Percentiles rank a stretch among this genome's conserved stretches.
phyloP scores from a whole-genome alignment of 2,113 vertebrate species.

The Tauraco erythrolophus region DNA sequence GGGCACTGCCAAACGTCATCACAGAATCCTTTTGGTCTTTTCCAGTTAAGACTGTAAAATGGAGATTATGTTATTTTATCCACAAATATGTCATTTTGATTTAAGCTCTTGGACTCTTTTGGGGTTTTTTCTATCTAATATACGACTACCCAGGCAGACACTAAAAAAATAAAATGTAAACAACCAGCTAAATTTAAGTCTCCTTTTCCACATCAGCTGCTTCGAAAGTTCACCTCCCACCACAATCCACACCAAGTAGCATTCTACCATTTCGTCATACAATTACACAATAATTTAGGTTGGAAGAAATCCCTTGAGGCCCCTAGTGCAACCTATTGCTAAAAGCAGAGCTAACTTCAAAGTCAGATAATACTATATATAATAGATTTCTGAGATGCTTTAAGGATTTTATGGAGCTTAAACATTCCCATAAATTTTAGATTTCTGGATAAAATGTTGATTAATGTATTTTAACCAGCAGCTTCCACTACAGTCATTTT shows the following conservation, averaged over 20 bases:
- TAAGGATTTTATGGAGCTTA: neutral
- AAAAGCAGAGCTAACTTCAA: neutral
- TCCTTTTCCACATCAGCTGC: neutral
- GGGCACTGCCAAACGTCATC: neutral
- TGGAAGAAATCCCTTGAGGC: neutral
- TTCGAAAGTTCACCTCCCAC: neutral
- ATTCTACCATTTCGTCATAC: neutral
- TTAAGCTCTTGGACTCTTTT: neutral
- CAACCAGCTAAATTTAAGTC: neutral
- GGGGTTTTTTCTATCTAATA: neutral
- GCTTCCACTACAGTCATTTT: neutral
- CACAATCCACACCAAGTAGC: neutral
- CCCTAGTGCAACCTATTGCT: neutral
- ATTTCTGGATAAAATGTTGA: neutral
- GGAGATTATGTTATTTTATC: neutral
- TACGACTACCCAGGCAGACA: accelerated
- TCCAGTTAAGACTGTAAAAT: neutral
- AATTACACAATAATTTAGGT: neutral
- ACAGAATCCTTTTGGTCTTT: neutral
- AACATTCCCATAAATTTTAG: neutral
- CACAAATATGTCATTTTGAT: too few species aligned
- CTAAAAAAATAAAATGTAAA: neutral
- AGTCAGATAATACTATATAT: neutral
- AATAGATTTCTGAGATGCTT: neutral
- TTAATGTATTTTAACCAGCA: neutral